Evolutionary conservation across 2,113 vertebrate genomes (phyloP).

Genomic region (Danionella cerebrum): DNA sequence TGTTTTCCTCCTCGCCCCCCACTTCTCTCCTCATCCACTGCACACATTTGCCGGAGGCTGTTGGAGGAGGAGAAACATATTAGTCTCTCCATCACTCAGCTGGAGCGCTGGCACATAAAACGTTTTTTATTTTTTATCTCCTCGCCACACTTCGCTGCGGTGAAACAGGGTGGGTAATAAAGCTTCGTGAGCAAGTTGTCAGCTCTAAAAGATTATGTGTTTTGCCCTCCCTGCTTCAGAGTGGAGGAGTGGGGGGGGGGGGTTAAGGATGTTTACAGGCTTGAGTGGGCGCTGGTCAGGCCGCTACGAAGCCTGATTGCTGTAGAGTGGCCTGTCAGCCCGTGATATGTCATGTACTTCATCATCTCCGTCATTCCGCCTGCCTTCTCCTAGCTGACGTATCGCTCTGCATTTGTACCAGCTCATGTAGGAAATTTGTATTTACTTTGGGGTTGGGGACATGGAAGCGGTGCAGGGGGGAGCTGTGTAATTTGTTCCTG

Average conservation of each 20-base stretch:
- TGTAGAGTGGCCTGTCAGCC: constrained; percentile 70
- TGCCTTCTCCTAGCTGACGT: constrained; percentile 67
- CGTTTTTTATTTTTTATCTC: constrained; percentile 47
- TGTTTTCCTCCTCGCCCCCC: background rate
- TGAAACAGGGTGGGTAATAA: constrained; percentile 58
- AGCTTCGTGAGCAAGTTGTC: constrained; percentile 57
- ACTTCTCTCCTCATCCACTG: background rate
- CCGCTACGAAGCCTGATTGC: constrained; percentile 69
- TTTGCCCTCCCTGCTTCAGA: constrained; percentile 53
- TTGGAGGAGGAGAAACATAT: constrained; percentile 51
- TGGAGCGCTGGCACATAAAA: constrained; percentile 47
- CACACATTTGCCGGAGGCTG: constrained; percentile 59
- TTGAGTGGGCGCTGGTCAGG: constrained; percentile 64
- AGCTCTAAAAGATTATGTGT: constrained; percentile 67
- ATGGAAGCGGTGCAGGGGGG: background rate
- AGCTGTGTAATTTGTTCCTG: constrained; percentile 99
- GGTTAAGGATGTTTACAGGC: constrained; percentile 72
- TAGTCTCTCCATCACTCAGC: constrained; percentile 60
- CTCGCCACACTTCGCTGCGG: constrained; percentile 21
- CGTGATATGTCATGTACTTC: constrained; percentile 77
- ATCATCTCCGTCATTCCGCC: constrained; percentile 80
- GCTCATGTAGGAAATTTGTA: constrained; percentile 96
- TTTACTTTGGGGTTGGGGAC: constrained; percentile 90
- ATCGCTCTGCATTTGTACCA: constrained; percentile 68
- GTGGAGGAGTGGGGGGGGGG: background rate